Percentiles rank a stretch among this genome's conserved stretches.
phyloP scores from a whole-genome alignment of 2,888 invertebrate species.

The Crioceris asparagi region DNA sequence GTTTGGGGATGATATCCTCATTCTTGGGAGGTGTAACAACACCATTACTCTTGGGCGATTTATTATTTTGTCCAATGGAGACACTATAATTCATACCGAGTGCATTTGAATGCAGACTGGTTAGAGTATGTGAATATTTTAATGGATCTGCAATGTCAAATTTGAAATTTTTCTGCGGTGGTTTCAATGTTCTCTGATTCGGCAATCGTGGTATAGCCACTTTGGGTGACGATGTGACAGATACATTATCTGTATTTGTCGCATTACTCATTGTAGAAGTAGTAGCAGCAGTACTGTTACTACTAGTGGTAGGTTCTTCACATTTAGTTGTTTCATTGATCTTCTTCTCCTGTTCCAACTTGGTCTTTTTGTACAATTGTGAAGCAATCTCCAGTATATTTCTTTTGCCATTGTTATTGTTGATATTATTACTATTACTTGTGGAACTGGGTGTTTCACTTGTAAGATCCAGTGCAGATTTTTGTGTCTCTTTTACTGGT shows the following conservation, averaged over 20 bases:
- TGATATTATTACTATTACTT: no score
- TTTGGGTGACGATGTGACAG: constrained; percentile 18
- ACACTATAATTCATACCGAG: constrained; percentile 36
- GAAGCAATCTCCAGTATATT: constrained; percentile 34
- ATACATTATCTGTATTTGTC: neutral
- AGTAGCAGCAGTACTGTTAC: no score
- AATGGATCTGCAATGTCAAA: constrained; percentile 9
- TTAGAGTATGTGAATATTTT: constrained; percentile 20
- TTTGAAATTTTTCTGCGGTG: constrained; percentile 7
- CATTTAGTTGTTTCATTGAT: constrained; percentile 11
- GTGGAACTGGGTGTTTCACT: constrained; percentile 10
- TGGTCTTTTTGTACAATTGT: constrained; percentile 33
- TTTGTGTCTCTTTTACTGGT: constrained; percentile 12
- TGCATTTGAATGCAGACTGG: constrained; percentile 31
- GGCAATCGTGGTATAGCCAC: constrained; percentile 29
- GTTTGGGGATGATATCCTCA: constrained; percentile 13
- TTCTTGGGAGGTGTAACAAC: constrained; percentile 14
- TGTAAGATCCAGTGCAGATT: constrained; percentile 14
- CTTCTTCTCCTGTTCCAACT: constrained; percentile 24
- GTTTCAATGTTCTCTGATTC: constrained; percentile 21
- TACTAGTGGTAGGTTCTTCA: constrained; percentile 9
- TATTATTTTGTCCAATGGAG: constrained; percentile 23
- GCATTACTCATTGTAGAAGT: no score
- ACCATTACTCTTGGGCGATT: constrained; percentile 19
- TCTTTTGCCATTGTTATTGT: constrained; percentile 19